Evolutionary conservation across 1,140 invertebrate species (phyloP), one percentile per base, ranked within the genome.

Genomic region (Heliothis virescens): DNA sequence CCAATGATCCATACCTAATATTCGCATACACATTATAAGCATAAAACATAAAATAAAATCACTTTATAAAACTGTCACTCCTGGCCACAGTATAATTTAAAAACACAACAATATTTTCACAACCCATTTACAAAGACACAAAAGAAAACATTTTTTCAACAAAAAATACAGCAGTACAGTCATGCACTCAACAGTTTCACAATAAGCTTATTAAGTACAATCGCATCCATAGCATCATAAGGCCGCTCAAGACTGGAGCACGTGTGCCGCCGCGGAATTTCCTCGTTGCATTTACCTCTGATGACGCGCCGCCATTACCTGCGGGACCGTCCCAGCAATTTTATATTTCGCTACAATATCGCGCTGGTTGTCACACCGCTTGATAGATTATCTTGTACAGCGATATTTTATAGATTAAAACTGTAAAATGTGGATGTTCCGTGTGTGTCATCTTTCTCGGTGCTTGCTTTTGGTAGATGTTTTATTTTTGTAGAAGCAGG

Each of bases 221-320:
- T 77, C 74, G 74, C 50, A 65, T 77, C 74, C 60, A 77, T 50
- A 65, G 74, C 7, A 21, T 16, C 21, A 75, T 62, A 75, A 75
- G 72, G 72, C 72, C 72, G 72, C 57, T 60, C 48, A 82, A 86
- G 82, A 83, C 79, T 62, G 13, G 79, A 60, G 77, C 80, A 83
- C 85, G 85, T 85, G 79, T 80, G 62, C 69, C 79, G 50, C 67
- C 74, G 62, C 72, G 82, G 83, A 85, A 85, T 83, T 83, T 79
- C 76, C 83, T 83, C 80, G 85, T 82, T 83, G 83, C 85, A 86
- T 83, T 85, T 83, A 82, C 85, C 80, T 78, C 76, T 85, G 85
- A 85, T 86, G 83, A 83, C 78, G 79, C 82, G 67, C 53, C 67
- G 52, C 79, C 77, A 79, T 82, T 81, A 83, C 81, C 71, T 62